Evolutionary conservation across 2,113 vertebrate genomes (phyloP).

Genomic region (Acrocephalus kingi): DNA sequence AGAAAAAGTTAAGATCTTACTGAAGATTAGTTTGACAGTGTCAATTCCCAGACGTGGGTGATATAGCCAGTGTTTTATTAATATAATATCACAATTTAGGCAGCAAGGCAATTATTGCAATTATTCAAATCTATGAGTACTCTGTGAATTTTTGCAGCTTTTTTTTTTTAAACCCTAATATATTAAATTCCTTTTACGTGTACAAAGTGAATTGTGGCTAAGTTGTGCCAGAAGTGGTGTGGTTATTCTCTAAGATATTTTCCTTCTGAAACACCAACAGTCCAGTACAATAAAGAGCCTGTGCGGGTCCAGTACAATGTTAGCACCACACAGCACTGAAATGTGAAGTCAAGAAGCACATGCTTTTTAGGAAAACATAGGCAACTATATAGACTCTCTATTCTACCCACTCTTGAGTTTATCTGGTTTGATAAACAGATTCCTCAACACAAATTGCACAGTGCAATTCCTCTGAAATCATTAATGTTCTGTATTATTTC

Average conservation of each 20-base stretch:
- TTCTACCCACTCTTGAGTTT: background rate
- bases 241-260: background rate
- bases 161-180: background rate
- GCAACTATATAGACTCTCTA: background rate
- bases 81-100: background rate
- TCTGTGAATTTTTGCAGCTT: background rate
- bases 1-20: background rate
- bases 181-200: background rate
- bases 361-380: background rate
- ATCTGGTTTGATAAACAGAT: background rate
- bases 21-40: background rate
- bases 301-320: background rate
- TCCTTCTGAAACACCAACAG: background rate
- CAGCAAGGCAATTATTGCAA: background rate
- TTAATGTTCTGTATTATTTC: background rate
- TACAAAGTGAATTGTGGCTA: background rate
- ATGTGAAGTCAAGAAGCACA: background rate
- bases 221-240: background rate
- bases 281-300: accelerated
- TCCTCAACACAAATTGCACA: background rate
- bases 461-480: background rate
- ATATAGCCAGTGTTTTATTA: background rate
- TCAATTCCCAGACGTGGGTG: background rate
- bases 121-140: background rate
- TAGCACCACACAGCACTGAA: background rate